Base-by-base conservation (phyloP, 2,797 vertebrate species). In the Pangasius larnaudii region DNA sequence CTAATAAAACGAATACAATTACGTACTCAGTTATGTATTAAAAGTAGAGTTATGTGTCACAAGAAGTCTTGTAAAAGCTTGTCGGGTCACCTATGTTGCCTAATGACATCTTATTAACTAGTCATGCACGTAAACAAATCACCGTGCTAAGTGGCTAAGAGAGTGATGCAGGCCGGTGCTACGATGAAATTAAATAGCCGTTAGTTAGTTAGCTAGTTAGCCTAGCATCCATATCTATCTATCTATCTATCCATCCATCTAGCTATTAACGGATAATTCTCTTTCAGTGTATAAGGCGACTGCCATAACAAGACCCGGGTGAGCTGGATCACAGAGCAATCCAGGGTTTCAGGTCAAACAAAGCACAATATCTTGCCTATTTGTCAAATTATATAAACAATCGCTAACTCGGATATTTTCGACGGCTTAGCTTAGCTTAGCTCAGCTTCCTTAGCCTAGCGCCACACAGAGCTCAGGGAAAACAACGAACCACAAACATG, bases 401-500 rank as follows among this genome's bases (percentile, higher is more conserved):
- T 24, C 6, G 24, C 27, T 13, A 71, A n/a, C 10, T 33, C 49
- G 5, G 13, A 42, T 77, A 39, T 81, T 81, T 85, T 69, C 65
- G 65, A 51, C 65, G 46, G 42, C 42, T 42, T 42, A 6, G 42
- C 42, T 6, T 42, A 27, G 27, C n/a, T 74, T 33, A 89, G 85
- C 67, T 89, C 53, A 75, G 84, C 84, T 74, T 82, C 56, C 85
- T 79, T 86, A 86, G 77, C 85, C 42, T 61, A 86, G 9, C 61
- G 46, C 30, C 39, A 42, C 61, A 49, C 72, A 81, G 27, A 18
- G 22, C 22, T 46, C 22, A 49, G 51, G 30, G 51, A 22, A 11
- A 86, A 24, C 89, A 90, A 39, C 88, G 59, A 69, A 78, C 49
- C 84, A 84, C 18, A 75, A 51, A 59, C 27, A 88, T 85, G 80